Conservation (phyloP, 2,113 vertebrate genomes). For the Crotalus viridis region DNA sequence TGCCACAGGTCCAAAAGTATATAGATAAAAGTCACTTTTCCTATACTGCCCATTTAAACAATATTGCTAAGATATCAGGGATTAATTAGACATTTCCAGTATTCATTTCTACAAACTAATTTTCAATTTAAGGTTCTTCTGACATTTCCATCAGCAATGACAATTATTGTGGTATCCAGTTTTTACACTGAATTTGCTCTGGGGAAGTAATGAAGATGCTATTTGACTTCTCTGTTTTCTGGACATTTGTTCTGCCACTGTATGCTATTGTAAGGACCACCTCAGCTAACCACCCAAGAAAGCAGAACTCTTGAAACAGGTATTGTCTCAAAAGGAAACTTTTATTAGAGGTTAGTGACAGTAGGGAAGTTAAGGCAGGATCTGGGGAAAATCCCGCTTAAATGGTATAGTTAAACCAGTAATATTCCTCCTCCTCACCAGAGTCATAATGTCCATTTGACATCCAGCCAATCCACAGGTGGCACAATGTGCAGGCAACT, state of each 20-base stretch:
- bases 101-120: neutral
- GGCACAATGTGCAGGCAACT: too few species aligned
- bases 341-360: too few species aligned
- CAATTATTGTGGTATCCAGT: neutral
- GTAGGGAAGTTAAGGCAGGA: too few species aligned
- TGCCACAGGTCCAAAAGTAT: neutral
- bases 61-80: neutral
- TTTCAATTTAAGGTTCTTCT: neutral
- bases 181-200: neutral
- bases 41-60: neutral
- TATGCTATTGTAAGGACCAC: neutral
- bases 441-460: too few species aligned
- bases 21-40: neutral
- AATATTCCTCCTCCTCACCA: too few species aligned
- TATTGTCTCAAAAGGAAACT: too few species aligned
- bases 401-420: too few species aligned
- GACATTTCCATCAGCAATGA: neutral
- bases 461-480: too few species aligned
- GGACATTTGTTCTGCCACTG: neutral
- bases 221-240: neutral
- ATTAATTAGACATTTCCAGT: neutral
- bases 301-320: too few species aligned
- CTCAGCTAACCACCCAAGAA: too few species aligned
- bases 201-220: neutral
- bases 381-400: too few species aligned